Evolutionary conservation across 2,113 vertebrate species (phyloP), one percentile per base, ranked within the genome.

Genomic region (Crotalus viridis): DNA sequence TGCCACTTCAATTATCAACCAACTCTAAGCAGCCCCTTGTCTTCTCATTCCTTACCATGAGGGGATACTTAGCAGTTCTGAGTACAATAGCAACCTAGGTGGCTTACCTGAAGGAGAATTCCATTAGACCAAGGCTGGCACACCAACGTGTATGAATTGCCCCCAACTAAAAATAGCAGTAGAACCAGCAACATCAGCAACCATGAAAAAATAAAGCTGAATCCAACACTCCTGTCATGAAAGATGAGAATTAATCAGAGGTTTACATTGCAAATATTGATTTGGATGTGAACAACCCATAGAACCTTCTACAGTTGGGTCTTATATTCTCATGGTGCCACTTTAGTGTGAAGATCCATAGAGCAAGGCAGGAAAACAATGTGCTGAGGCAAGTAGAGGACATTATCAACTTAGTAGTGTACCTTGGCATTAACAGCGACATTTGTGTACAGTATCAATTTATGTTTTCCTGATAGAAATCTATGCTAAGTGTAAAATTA

Each of bases 151-250:
- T 98, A 98, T 74, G 69, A 0, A 10, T 98, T 98, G 3, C 98
- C 98, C 0, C 98, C 98, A 51, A 98, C 33, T 69, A 98, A 0
- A 0, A 99, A 99, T 28, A 97, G 93, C 91, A 98, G 22, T 87
- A 97, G 64, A 89, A 98, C 98, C 85, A 97, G 12, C 26, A 99
- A 93, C 98, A 99, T 99, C 92, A 99, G 97, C 56, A 99, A 95
- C 98, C 99, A 99, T 69, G 97, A 98, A 95, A 98, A 98, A n/a
- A 99, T 93, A 95, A 99, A 99, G 94, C 98, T 98, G 95, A 99
- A 98, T 74, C 98, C 98, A 0, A 97, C 98, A 0, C 98, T 97
- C 89, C 99, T 99, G 97, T 26, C 92, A 95, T 0, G 81, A 43
- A 94, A 93, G 92, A 26, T 33, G 55, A 91, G 90, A 26, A 3